Evolutionary conservation across 2,888 invertebrate genomes (phyloP).

Genomic region (Notocelia uddmanniana): DNA sequence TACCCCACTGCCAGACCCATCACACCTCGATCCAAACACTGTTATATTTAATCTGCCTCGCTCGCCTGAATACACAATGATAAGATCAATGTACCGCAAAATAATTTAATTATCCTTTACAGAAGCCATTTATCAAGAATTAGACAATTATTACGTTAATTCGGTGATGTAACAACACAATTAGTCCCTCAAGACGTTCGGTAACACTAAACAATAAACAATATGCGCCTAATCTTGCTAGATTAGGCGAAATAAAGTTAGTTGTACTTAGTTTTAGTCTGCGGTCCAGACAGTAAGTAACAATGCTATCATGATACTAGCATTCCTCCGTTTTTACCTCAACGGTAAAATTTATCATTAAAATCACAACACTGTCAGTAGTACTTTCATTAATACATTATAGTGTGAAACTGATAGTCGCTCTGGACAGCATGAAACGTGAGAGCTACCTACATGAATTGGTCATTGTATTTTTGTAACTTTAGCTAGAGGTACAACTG

Average conservation of each 20-base stretch:
- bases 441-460: neutral
- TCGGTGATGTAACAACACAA: neutral
- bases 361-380: too few species aligned
- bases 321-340: too few species aligned
- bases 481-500: too few species aligned
- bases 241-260: too few species aligned
- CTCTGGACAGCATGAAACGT: too few species aligned
- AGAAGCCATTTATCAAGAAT: conserved; percentile 21
- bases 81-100: conserved; percentile 18
- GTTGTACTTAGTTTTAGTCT: too few species aligned
- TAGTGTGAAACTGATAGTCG: too few species aligned
- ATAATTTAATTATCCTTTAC: conserved; percentile 17
- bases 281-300: too few species aligned
- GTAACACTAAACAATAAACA: neutral
- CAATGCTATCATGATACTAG: too few species aligned
- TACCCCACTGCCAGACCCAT: neutral
- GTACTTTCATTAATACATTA: too few species aligned
- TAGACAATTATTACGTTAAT: neutral
- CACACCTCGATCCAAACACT: conserved; percentile 5
- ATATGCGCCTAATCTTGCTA: too few species aligned
- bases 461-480: neutral
- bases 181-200: neutral
- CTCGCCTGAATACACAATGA: conserved; percentile 15
- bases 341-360: too few species aligned
- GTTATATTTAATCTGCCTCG: conserved; percentile 26